Evolutionary conservation across 2,888 invertebrate genomes (phyloP).

Genomic region (Melanotus villosus): DNA sequence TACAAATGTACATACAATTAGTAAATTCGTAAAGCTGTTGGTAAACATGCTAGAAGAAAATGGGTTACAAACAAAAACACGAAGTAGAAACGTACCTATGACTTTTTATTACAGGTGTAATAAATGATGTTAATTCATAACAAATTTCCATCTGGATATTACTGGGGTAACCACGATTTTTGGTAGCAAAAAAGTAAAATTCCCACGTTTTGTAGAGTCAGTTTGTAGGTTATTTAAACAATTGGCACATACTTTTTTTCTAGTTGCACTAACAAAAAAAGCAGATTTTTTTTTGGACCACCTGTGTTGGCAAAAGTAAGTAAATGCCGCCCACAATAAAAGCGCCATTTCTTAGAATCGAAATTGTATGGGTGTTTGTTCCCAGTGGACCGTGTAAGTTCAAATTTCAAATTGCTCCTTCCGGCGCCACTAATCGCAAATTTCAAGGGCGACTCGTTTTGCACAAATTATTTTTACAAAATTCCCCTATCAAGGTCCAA

Average conservation of each 20-base stretch:
- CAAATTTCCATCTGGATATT: too few relatives aligned
- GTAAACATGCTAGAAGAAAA: neutral
- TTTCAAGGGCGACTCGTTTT: neutral
- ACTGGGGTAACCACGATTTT: too few relatives aligned
- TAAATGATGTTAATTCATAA: too few relatives aligned
- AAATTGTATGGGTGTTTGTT: constrained; percentile 19
- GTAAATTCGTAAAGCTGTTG: neutral
- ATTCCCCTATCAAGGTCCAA: too few relatives aligned
- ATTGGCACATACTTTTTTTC: too few relatives aligned
- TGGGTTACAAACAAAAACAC: constrained; percentile 1
- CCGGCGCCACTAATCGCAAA: constrained; percentile 23
- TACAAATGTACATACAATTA: constrained; percentile 9
- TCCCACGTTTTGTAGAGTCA: too few relatives aligned
- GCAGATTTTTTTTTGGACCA: neutral
- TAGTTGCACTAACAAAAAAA: too few relatives aligned
- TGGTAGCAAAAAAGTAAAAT: too few relatives aligned
- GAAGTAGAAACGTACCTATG: too few relatives aligned
- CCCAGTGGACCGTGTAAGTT: constrained; percentile 23
- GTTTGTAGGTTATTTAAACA: too few relatives aligned
- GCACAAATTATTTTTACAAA: too few relatives aligned
- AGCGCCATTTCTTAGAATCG: constrained; percentile 24
- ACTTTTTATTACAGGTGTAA: neutral
- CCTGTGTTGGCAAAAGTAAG: constrained; percentile 4
- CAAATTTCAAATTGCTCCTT: constrained; percentile 25
- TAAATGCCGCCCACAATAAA: constrained; percentile 14